phyloP scores from a whole-genome alignment of 1,140 invertebrate species.

The Gonioctena quinquepunctata region DNA sequence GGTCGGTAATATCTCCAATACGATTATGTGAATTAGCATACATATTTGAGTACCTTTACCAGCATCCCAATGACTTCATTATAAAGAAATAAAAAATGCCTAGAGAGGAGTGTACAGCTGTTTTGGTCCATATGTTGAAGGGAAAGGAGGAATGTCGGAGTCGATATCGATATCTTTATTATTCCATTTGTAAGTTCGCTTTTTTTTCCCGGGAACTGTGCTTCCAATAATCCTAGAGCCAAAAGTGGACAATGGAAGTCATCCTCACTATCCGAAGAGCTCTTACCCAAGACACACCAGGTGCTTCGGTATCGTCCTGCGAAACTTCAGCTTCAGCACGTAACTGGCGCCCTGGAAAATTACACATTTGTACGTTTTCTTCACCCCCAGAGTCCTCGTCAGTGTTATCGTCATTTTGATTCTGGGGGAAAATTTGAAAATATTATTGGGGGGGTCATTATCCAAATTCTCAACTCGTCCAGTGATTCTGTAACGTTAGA shows the following conservation, averaged over 20 bases:
- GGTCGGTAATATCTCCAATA: too few relatives aligned
- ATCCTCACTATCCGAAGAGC: slow-evolving; percentile 17
- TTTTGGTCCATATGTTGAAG: too few relatives aligned
- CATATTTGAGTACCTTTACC: too few relatives aligned
- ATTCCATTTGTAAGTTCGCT: slow-evolving; percentile 8
- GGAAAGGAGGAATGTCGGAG: slow-evolving; percentile 24
- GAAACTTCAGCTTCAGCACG: slow-evolving; percentile 11
- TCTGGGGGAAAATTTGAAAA: slow-evolving; percentile 24
- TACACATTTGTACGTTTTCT: slow-evolving; percentile 24
- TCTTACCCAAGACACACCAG: background rate
- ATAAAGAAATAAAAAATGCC: too few relatives aligned
- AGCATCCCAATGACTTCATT: too few relatives aligned
- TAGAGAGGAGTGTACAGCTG: too few relatives aligned
- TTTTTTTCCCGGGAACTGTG: background rate
- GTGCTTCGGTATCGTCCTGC: background rate
- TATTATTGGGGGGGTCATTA: slow-evolving; percentile 5
- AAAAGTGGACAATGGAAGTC: slow-evolving; percentile 19
- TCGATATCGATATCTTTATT: background rate
- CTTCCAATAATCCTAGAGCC: background rate
- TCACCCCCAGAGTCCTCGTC: slow-evolving; percentile 31
- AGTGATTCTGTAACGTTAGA: slow-evolving; percentile 23
- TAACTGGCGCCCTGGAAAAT: slow-evolving; percentile 21
- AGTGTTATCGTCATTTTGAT: slow-evolving; percentile 11
- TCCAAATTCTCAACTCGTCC: slow-evolving; percentile 21
- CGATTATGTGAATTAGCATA: too few relatives aligned